A percentile compares a stretch with the other conserved stretches of the same genome.
Evolutionary conservation across 2,113 vertebrate genomes (phyloP).

Genomic region (Strix uralensis): DNA sequence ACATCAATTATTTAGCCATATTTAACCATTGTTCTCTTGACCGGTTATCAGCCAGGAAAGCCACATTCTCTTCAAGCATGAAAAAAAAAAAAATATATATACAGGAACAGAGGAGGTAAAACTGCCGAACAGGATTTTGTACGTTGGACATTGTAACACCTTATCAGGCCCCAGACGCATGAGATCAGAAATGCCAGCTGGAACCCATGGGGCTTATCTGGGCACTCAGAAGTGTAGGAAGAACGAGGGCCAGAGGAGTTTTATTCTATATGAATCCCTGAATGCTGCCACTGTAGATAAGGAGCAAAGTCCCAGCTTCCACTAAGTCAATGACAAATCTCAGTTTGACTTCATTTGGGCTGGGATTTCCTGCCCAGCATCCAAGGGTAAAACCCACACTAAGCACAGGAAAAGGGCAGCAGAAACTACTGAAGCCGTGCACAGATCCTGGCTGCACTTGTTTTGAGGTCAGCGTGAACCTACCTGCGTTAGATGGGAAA

Average conservation of each 20-base stretch:
- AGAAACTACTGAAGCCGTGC: neutral
- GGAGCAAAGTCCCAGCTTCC: neutral
- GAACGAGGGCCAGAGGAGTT: constrained; percentile 36
- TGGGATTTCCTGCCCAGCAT: constrained; percentile 57
- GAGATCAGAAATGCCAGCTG: constrained; percentile 59
- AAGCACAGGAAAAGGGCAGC: constrained; percentile 33
- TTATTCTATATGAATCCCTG: constrained; percentile 53
- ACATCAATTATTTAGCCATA: neutral
- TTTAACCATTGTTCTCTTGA: neutral
- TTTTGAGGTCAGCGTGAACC: neutral
- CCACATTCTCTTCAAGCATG: neutral
- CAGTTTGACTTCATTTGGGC: constrained; percentile 55
- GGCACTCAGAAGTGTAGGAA: constrained; percentile 19
- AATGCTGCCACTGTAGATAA: constrained; percentile 49
- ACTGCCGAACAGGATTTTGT: neutral
- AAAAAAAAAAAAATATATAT: neutral
- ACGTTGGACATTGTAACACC: constrained; percentile 10
- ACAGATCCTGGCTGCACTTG: neutral
- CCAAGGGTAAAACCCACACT: neutral
- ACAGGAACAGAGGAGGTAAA: constrained; percentile 28
- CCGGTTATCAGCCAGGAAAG: constrained; percentile 18
- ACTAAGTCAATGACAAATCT: constrained; percentile 56
- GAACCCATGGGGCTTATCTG: constrained; percentile 50
- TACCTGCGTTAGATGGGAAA: neutral
- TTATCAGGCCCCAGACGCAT: constrained; percentile 48